phyloP scores from a whole-genome alignment of 2,797 vertebrate genomes.

The Chelmon rostratus region DNA sequence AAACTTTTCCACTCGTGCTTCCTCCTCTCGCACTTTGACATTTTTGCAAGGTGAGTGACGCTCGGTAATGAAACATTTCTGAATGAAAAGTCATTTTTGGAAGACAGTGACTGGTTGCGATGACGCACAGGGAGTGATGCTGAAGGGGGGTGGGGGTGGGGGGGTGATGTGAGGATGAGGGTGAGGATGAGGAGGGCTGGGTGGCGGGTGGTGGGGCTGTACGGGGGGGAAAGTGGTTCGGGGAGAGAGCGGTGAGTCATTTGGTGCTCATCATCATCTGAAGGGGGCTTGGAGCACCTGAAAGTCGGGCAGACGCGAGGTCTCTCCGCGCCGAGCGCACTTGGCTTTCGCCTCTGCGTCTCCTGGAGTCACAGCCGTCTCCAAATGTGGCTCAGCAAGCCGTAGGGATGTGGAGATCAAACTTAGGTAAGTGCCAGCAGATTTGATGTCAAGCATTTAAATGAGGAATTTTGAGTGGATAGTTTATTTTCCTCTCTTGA shows the following conservation, averaged over 20 bases:
- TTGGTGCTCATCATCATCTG: constrained; percentile 57
- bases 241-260: constrained; percentile 65
- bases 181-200: constrained; percentile 31
- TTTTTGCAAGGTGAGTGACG: constrained; percentile 27
- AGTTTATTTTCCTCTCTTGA: not conserved
- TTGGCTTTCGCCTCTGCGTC: constrained; percentile 25
- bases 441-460: not conserved
- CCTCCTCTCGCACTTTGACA: constrained; percentile 1
- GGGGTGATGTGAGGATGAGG: constrained; percentile 54
- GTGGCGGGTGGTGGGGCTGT: not conserved
- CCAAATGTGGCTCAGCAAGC: not conserved
- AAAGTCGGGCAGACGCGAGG: constrained; percentile 46
- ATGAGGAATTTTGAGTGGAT: not conserved
- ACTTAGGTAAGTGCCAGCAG: constrained; percentile 74
- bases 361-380: constrained; percentile 9
- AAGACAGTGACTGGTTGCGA: constrained; percentile 53
- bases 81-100: constrained; percentile 52
- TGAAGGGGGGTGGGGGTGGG: constrained; percentile 40
- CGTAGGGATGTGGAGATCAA: constrained; percentile 36
- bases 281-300: constrained; percentile 70
- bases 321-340: constrained; percentile 59
- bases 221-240: constrained; percentile 15
- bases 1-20: not conserved
- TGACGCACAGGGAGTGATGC: constrained; percentile 77
- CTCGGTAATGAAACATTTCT: constrained; percentile 34